phyloP scores from a whole-genome alignment of 2,888 invertebrate genomes.

The Stramonita haemastoma region DNA sequence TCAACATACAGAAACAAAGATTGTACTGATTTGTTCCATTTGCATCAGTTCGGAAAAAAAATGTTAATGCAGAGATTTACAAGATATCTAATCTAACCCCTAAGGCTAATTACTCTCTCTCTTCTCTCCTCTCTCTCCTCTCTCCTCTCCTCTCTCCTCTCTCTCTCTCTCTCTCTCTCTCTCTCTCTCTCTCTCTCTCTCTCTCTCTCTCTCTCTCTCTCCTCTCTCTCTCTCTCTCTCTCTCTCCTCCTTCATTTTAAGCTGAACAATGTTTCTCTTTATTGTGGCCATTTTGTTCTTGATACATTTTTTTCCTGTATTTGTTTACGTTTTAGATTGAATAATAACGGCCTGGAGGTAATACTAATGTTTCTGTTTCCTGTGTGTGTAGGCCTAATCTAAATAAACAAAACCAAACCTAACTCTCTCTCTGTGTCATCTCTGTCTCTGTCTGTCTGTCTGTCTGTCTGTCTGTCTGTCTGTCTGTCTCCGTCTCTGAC shows the following conservation, averaged over 20 bases:
- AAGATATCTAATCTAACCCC: no score
- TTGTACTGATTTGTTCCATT: no score
- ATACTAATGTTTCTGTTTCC: no score
- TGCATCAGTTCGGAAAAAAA: no score
- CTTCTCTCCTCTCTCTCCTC: no score
- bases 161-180: background rate
- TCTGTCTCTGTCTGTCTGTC: background rate
- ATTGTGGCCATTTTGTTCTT: background rate
- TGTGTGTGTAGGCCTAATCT: no score
- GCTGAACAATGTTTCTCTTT: background rate
- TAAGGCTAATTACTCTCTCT: no score
- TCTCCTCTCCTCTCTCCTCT: no score
- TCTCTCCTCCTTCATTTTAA: background rate
- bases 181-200: background rate
- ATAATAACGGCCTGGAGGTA: no score
- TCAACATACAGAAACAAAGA: no score
- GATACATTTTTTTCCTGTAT: background rate
- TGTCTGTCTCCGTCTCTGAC: background rate
- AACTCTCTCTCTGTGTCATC: background rate
- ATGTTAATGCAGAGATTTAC: no score
- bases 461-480: background rate
- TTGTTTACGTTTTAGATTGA: background rate
- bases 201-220: background rate
- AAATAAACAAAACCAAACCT: no score
- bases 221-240: background rate